Evolutionary conservation across 2,888 invertebrate species (phyloP).

Genomic region (Scaeva pyrastri): DNA sequence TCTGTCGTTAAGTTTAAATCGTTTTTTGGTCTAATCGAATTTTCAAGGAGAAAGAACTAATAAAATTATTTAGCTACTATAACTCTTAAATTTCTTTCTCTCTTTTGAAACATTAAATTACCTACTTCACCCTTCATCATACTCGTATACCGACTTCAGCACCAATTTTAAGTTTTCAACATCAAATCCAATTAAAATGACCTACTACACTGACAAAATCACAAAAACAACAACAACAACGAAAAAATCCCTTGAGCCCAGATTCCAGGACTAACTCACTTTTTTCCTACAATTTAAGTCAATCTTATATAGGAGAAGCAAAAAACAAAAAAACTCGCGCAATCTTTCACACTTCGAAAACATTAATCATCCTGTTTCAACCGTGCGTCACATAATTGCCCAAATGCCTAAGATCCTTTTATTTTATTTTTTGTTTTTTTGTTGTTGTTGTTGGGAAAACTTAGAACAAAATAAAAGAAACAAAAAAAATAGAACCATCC

Average conservation of each 20-base stretch:
- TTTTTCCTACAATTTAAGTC: not conserved
- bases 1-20: conserved; percentile 16
- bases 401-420: conserved; percentile 51
- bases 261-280: not conserved
- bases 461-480: not conserved
- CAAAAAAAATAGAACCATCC: too few relatives aligned
- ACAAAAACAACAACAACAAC: not conserved
- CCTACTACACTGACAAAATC: conserved; percentile 56
- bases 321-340: not conserved
- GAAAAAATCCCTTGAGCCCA: conserved; percentile 15
- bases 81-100: not conserved
- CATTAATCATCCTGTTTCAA: conserved; percentile 64
- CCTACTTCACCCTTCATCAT: not conserved
- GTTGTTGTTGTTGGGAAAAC: not conserved
- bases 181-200: conserved; percentile 66
- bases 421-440: not conserved
- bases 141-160: too few relatives aligned
- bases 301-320: not conserved
- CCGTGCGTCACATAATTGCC: conserved; percentile 61
- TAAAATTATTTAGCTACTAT: not conserved
- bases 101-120: not conserved
- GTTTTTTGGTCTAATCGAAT: conserved; percentile 10
- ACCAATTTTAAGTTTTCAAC: conserved; percentile 4
- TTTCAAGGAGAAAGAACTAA: not conserved
- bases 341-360: conserved; percentile 34